These are phyloP conservation scores for Fulica atra DNA, from an alignment of 2,113 vertebrate genomes.

Conservation along the genomic window DNA sequence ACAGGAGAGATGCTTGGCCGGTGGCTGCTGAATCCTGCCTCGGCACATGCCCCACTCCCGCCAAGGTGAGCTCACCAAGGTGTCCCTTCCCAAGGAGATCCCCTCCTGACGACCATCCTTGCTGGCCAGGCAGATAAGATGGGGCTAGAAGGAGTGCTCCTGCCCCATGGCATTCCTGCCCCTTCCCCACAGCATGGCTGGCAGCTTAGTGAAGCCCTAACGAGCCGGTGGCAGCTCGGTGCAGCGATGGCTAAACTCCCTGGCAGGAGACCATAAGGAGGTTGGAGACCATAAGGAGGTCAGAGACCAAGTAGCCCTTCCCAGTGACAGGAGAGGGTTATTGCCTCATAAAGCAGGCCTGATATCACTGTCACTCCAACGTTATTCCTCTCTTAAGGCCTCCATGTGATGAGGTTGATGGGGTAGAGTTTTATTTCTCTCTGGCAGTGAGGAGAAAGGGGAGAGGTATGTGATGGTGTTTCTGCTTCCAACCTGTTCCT, in stretches of 20 bases:
- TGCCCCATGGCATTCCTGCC: background rate
- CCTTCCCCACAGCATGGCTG: background rate
- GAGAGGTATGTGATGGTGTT: accelerated
- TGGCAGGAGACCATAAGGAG: background rate
- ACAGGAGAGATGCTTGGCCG: background rate
- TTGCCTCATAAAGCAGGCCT: background rate
- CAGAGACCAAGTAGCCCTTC: constrained; percentile 31
- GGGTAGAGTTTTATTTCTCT: background rate
- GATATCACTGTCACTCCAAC: accelerated
- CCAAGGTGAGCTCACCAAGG: background rate
- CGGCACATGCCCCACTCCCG: accelerated
- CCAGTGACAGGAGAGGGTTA: background rate
- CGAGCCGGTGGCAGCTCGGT: accelerated
- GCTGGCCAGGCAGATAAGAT: background rate
- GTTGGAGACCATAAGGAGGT: background rate
- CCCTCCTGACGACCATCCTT: background rate
- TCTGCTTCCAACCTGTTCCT: background rate
- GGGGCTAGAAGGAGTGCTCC: background rate
- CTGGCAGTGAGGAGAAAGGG: background rate
- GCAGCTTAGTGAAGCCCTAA: background rate
- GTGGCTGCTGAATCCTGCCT: accelerated
- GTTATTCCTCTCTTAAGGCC: background rate
- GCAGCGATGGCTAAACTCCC: background rate
- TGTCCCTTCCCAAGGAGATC: background rate
- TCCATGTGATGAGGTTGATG: background rate